phyloP scores from a whole-genome alignment of 2,888 invertebrate genomes.

The Platycheirus albimanus region DNA sequence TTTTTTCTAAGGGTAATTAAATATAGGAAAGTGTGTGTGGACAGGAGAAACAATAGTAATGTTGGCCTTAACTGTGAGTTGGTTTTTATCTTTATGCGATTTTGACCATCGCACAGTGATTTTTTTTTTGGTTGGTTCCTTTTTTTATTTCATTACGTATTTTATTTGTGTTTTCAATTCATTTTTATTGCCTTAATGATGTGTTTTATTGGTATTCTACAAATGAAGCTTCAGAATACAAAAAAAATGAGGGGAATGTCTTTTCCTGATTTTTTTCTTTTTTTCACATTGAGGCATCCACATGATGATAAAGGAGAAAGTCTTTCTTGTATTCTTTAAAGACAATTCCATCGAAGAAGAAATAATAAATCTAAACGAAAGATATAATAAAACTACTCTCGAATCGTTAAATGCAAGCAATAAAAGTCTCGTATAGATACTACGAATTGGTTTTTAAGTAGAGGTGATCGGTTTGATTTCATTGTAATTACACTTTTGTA shows the following conservation, averaged over 20 bases:
- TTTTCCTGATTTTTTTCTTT: neutral
- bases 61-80: slow-evolving; percentile 35
- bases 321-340: slow-evolving; percentile 40
- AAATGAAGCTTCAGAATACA: slow-evolving; percentile 34
- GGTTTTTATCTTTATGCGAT: slow-evolving; percentile 70
- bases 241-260: slow-evolving; percentile 26
- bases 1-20: slow-evolving; percentile 53
- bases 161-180: slow-evolving; percentile 70
- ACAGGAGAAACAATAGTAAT: slow-evolving; percentile 56
- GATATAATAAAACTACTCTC: slow-evolving; percentile 61
- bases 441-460: slow-evolving; percentile 57
- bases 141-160: slow-evolving; percentile 50
- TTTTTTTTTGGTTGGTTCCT: slow-evolving; percentile 33
- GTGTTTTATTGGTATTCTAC: slow-evolving; percentile 72
- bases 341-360: slow-evolving; percentile 35
- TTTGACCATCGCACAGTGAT: slow-evolving; percentile 65
- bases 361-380: slow-evolving; percentile 54
- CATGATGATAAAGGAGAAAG: slow-evolving; percentile 49
- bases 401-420: slow-evolving; percentile 64
- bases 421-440: slow-evolving; percentile 60
- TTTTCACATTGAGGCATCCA: neutral
- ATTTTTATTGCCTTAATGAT: slow-evolving; percentile 71
- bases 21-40: slow-evolving; percentile 65
- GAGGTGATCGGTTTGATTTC: slow-evolving; percentile 60
- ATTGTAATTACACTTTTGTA: slow-evolving; percentile 63